Evolutionary conservation across 2,797 vertebrate species (phyloP), one percentile per base, ranked within the genome.

Genomic region (Diplodus sargus): DNA sequence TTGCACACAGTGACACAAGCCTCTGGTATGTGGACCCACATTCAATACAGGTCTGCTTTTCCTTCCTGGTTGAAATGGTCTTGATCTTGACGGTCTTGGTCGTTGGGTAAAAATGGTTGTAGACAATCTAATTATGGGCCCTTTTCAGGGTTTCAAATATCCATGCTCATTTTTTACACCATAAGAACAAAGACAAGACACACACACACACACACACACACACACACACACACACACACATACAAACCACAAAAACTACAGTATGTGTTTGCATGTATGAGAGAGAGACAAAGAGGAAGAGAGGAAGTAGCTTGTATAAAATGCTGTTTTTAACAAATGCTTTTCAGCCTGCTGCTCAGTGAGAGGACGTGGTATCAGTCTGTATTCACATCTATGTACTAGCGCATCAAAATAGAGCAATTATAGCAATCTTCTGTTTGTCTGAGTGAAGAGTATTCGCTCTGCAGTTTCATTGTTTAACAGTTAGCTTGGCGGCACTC

Each of bases 381-480:
- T 73, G 52, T 79, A 82, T 76, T 77, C 5, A 52, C 34, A 30
- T 81, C 25, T 56, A 1, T 49, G n/a, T 68, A 64, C 67, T 5
- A 39, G 56, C 56, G 57, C 56, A 65, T 74, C 39, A 59, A 45
- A 76, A 48, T 39, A 22, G 53, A 77, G 53, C 56, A 69, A n/a
- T 70, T 68, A 52, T 15, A 28, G 42, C 53, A 74, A 47, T 72
- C 4, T 28, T 58, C 47, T 62, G 51, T 77, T 64, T 53, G 59
- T 59, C 60, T 77, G 15, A 43, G n/a, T 54, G 49, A 68, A 64
- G 39, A 70, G 17, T 69, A 54, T 68, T 80, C 17, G 39, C 63
- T 82, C 5, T 48, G 2, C 52, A 54, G 22, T 84, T 86, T 76
- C 45, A 61, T 68, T 82, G 39, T 73, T 71, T 49, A 14, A 42